Evolutionary conservation across 1,140 invertebrate genomes (phyloP), one percentile per base, ranked within the genome.

Genomic region (Formica selysi): DNA sequence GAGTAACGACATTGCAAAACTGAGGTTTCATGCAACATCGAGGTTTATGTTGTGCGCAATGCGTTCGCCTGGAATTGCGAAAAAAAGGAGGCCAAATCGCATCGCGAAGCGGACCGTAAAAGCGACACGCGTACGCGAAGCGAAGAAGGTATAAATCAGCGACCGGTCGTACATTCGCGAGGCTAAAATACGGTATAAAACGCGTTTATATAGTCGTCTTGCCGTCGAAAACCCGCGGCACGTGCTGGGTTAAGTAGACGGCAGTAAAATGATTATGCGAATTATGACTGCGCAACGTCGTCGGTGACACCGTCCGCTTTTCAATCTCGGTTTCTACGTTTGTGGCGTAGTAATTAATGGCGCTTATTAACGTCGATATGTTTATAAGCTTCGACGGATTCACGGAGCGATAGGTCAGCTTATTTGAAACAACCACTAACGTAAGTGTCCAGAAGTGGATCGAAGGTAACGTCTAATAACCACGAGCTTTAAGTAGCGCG

Each of bases 341-440:
- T 44, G 19, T n/a, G 54, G 32, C 13, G 1, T 16, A 7, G 13
- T 83, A 83, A 83, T 73, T 83, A 83, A 73, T 44, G 67, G 2
- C 54, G 79, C 62, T 74, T 61, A 74, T 83, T 83, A 83, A 19
- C 13, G 22, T 1, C 54, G 68, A 83, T 74, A 54, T 81, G 67
- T 73, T 73, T 81, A 73, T 80, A 83, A 83, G 79, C 68, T 74
- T 19, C 19, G 13, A 57, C 54, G 54, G 79, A 83, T 73, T 83
- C 48, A 73, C 68, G 54, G 54, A 26, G 41, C 38, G 54, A 83
- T 73, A 83, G 79, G 51, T 81, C 51, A 81, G 26, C n/a, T 83
- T 74, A 83, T 83, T 44, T 32, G 38, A n/a, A 81, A 81, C 19
- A 26, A 3, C 8, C 5, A 13, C 11, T 44, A 2, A 51, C 54